phyloP scores from a whole-genome alignment of 2,888 invertebrate genomes.

The Cyrtodaria siliqua region DNA sequence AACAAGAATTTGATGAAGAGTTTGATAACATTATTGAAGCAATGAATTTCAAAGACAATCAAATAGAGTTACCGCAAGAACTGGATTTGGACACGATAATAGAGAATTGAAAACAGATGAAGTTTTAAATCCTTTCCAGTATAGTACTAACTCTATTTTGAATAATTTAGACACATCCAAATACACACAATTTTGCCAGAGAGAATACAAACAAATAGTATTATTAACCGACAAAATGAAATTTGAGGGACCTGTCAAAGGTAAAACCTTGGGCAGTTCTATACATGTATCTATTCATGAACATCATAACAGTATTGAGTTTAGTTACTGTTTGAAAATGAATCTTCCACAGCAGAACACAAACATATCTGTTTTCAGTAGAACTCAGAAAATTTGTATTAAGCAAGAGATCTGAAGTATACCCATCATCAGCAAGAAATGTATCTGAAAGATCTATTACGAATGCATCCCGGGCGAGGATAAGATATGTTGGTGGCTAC shows the following conservation, averaged over 20 bases:
- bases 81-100: conserved; percentile 13
- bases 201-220: conserved; percentile 15
- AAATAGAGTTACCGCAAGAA: conserved; percentile 26
- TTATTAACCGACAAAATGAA: conserved; percentile 6
- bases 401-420: conserved; percentile 10
- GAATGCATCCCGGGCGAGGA: conserved; percentile 43
- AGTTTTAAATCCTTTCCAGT: conserved; percentile 19
- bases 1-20: conserved; percentile 30
- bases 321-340: conserved; percentile 31
- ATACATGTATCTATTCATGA: conserved; percentile 16
- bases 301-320: conserved; percentile 27
- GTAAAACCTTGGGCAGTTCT: conserved; percentile 19
- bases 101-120: conserved; percentile 5
- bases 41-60: conserved; percentile 4
- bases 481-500: conserved; percentile 51
- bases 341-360: conserved; percentile 19
- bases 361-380: conserved; percentile 28
- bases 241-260: conserved; percentile 20
- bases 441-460: conserved; percentile 38
- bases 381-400: conserved; percentile 27
- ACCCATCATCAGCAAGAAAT: conserved; percentile 7
- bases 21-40: conserved; percentile 30
- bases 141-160: conserved; percentile 20
- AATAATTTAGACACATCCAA: conserved; percentile 5
- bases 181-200: conserved; percentile 10